Evolutionary conservation across 1,140 invertebrate genomes (phyloP).

Genomic region (Aphelenchoides avenae): DNA sequence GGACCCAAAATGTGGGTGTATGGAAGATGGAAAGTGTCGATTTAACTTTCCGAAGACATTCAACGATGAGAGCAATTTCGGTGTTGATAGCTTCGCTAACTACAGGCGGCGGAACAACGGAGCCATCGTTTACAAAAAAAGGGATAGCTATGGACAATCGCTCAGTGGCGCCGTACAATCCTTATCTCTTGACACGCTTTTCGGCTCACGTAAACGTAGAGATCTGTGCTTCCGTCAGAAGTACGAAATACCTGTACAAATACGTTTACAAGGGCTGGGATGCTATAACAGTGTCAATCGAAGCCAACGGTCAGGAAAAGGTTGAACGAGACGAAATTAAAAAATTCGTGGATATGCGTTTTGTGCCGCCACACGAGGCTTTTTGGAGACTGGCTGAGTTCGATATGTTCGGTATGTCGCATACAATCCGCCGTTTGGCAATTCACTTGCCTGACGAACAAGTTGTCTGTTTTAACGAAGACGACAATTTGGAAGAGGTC

Average conservation of each 20-base stretch:
- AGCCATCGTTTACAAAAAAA: constrained; percentile 2
- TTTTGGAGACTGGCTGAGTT: too few species aligned
- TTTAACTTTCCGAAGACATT: constrained; percentile 35
- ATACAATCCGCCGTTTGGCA: too few species aligned
- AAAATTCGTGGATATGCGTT: too few species aligned
- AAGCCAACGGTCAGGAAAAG: constrained; percentile 1
- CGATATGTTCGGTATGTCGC: too few species aligned
- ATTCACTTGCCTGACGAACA: too few species aligned
- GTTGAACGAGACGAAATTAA: constrained; percentile 58
- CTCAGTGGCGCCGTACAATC: constrained; percentile 65
- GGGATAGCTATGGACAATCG: constrained; percentile 60
- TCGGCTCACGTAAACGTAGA: constrained; percentile 64
- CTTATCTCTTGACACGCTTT: constrained; percentile 62
- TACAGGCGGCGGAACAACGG: constrained; percentile 37
- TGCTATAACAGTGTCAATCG: constrained; percentile 23
- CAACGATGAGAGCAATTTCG: constrained; percentile 10
- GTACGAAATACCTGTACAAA: constrained; percentile 63
- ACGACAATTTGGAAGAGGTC: too few species aligned
- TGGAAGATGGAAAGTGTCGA: constrained; percentile 36
- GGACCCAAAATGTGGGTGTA: constrained; percentile 45
- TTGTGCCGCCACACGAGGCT: too few species aligned
- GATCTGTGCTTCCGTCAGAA: constrained; percentile 63
- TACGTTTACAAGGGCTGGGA: constrained; percentile 61
- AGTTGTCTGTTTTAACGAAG: too few species aligned
- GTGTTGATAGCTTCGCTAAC: constrained; percentile 12